Base-by-base conservation (phyloP, 2,113 vertebrate species). In the Callipepla squamata region DNA sequence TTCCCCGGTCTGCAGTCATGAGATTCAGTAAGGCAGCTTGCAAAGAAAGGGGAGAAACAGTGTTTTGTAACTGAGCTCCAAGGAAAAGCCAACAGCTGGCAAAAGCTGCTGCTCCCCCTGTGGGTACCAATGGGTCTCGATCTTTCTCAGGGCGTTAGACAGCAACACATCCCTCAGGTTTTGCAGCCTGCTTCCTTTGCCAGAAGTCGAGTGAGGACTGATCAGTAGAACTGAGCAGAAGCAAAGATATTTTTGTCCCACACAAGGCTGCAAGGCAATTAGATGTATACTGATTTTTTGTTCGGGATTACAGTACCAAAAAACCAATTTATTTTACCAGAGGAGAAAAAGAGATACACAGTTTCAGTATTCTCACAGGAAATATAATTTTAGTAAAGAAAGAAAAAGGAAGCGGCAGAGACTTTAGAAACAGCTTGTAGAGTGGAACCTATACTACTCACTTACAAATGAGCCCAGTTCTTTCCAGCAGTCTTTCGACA, bases 401-500 rank as follows among this genome's bases (percentile, higher is more conserved):
- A 74, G 58, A 66, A 38, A 20, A 62, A 51, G 13, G 20, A 87
- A 79, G 45, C 13, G 87, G 58, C 14, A 82, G 12, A 19, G 32
- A 42, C 34, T 87, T 91, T 20, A 77, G 85, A 90, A 93, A 62
- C 13, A 28, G 13, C 36, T 87, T 87, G 45, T 6, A 70, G 55
- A 85, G 22, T 74, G 50, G 38, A 85, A 80, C 14, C 3, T 7
- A 4, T 80, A 69, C 57, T 65, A 83, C 82, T 91, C 50, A 77
- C 9, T 92, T 88, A 51, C 85, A 93, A 85, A 90, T 47, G 19
- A 88, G 55, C 65, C 83, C 32, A 34, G 36, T 36, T 92, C 59
- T 88, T 94, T 87, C 63, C 73, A 69, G 50, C 69, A 83, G 50
- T 81, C 70, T 89, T 89, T 93, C 70, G 91, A 65, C 58, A 85